Evolutionary conservation across 2,113 vertebrate genomes (phyloP).

Genomic region (Microtus richardsoni): DNA sequence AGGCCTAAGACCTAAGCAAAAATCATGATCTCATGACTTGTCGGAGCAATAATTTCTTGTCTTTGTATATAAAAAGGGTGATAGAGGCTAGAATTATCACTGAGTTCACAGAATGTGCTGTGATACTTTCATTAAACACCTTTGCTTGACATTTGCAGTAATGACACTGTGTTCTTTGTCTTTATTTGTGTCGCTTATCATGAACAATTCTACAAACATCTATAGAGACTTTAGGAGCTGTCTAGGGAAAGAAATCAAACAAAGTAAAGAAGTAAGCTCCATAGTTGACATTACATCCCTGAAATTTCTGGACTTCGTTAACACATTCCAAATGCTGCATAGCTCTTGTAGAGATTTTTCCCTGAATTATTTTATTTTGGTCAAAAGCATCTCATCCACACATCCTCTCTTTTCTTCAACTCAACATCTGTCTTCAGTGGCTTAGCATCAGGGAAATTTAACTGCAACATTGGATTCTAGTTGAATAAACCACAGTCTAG

Average conservation of each 20-base stretch:
- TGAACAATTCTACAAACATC: not conserved
- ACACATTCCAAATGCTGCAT: not conserved
- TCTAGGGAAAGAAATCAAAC: not conserved
- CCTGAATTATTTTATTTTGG: conserved; percentile 5
- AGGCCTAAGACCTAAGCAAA: not conserved
- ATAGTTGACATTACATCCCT: no score
- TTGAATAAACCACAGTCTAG: not conserved
- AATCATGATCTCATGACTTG: not conserved
- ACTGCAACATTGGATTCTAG: not conserved
- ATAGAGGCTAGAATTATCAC: not conserved
- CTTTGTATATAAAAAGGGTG: not conserved
- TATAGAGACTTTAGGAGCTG: not conserved
- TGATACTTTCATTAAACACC: not conserved
- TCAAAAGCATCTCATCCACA: not conserved
- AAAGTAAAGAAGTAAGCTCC: not conserved
- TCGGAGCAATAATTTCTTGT: not conserved
- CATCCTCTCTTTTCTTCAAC: not conserved
- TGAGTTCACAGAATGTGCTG: not conserved
- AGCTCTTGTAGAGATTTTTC: not conserved
- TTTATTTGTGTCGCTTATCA: not conserved
- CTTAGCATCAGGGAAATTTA: conserved; percentile 29
- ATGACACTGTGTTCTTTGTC: not conserved
- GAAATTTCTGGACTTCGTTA: no score
- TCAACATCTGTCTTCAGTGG: not conserved
- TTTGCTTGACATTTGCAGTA: not conserved